Percentiles rank a stretch among this genome's conserved stretches.
These are phyloP conservation scores for Empidonax traillii DNA, from an alignment of 2,113 vertebrate genomes.

Conservation along the genomic window DNA sequence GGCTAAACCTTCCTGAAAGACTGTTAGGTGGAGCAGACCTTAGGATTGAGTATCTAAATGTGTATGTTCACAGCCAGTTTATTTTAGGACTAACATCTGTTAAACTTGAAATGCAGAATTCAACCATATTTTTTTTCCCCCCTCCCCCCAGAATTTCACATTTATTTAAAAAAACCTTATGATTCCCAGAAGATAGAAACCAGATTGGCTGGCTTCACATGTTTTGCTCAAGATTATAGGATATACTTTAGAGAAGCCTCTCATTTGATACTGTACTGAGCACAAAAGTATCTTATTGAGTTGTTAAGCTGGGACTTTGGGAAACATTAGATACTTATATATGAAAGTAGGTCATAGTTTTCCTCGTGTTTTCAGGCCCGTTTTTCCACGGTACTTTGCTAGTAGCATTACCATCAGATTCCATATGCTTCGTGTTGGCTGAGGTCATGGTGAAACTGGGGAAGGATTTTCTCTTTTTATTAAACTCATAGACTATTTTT, in stretches of 20 bases:
- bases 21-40: neutral
- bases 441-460: neutral
- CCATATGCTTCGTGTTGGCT: neutral
- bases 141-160: neutral
- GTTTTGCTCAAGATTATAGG: neutral
- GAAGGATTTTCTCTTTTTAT: neutral
- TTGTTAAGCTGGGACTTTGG: neutral
- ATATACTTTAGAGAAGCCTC: neutral
- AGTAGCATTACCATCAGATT: neutral
- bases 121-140: accelerated
- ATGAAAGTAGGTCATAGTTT: neutral
- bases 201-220: neutral
- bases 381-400: neutral
- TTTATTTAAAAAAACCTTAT: neutral
- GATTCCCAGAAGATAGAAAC: neutral
- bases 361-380: neutral
- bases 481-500: neutral
- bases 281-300: neutral
- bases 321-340: neutral
- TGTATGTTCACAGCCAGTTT: neutral
- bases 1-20: neutral
- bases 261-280: neutral
- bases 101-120: neutral
- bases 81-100: neutral
- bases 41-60: neutral